Evolutionary conservation across 2,797 vertebrate species (phyloP), one percentile per base, ranked within the genome.

Genomic region (Tapera naevia): DNA sequence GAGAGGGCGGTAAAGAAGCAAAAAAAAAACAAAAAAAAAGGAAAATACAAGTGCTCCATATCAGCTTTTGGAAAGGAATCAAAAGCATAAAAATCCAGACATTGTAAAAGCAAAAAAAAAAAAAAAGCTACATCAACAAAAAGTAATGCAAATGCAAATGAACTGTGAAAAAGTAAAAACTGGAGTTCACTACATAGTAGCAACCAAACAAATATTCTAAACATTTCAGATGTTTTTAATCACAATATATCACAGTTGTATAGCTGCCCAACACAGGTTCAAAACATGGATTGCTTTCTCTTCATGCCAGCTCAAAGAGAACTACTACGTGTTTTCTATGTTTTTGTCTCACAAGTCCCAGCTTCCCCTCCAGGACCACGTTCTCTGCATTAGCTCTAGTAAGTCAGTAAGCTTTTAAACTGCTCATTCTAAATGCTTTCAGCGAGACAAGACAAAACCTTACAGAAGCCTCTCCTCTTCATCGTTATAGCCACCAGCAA

Each of bases 381-480:
- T 27, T 24, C n/a, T 39, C 45, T 67, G 16, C 13, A 4, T 25
- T 74, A 25, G 9, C 54, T 46, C 53, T 14, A 45, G 17, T 18
- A 62, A 76, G 32, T n/a, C 58, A 50, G 11, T 6, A 41, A 74
- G 41, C n/a, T 62, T 81, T 71, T 41, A n/a, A 51, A 22, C 66
- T 27, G 54, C n/a, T 70, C 35, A 73, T 89, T 74, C 76, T 46
- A 35, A 92, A 91, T 9, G 9, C 25, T 80, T 91, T 73, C 64
- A 71, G 66, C 39, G 30, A 54, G 21, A 78, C 9, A 85, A 37
- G 32, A 43, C 5, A 45, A 7, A 3, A 82, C 98, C 99, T 98
- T 95, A 99, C 99, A 99, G 87, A 86, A 98, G 97, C 71, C 98
- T 98, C 46, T 98, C 97, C 51, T 98, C 98, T 46, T 99, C 98